Evolutionary conservation across 1,140 invertebrate genomes (phyloP), one percentile per base, ranked within the genome.

Genomic region (Colletes latitarsis): DNA sequence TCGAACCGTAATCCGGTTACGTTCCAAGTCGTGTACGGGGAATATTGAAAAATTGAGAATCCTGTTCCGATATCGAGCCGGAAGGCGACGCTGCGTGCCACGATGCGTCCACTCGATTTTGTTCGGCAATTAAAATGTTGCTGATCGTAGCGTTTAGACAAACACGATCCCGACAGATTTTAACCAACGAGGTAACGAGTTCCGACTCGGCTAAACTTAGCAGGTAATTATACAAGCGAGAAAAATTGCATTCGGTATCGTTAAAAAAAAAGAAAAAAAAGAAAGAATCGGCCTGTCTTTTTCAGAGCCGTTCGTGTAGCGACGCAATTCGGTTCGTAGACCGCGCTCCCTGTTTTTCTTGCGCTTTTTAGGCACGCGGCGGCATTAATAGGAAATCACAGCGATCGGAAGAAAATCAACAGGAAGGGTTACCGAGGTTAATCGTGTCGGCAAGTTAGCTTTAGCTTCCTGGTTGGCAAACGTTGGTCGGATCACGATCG

Each of bases 41-140:
- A 90, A 90, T 90, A 90, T 90, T 90, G 88, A 90, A 90, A 89
- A 89, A 88, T 88, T 87, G 84, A 88, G 81, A 83, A 83, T 66
- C 74, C 77, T 62, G 30, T 58, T 41, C 52, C 76, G 85, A 70
- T 80, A 66, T 53, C 58, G 67, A 70, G 77, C 63, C 64, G 57
- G 49, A 66, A 55, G 17, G 43, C 53, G 21, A 21, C 43, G 43
- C n/a, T 8, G 15, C 0, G 30, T 43, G 3, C n/a, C 58, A 3
- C 21, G 49, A 64, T 39, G 6, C 39, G 30, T 9, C 6, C 12
- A 6, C 6, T 17, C 19, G 41, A 10, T 8, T 66, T 49, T 58
- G 19, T 8, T 21, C 21, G 17, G 39, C 46, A 17, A 73, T 80
- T 67, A 78, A 78, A 70, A 70, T 30, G 30, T 30, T 30, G 30